Evolutionary conservation across 2,888 invertebrate species (phyloP), one percentile per base, ranked within the genome.

Genomic region (Tillus elongatus): DNA sequence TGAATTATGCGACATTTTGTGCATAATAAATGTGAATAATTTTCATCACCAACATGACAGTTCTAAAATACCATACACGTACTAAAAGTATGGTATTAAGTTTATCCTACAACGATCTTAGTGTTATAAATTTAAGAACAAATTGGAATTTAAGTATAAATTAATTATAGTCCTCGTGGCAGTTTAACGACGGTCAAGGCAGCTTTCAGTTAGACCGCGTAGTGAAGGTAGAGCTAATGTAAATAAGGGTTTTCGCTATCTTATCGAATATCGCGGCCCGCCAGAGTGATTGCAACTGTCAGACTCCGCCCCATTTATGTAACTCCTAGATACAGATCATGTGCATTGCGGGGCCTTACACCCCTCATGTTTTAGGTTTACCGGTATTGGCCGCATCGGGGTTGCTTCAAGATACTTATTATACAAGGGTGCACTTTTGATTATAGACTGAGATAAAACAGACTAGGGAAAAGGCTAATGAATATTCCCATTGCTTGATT

Each of bases 291-390:
- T 43, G 46, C 46, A 41, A 46, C 48, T 43, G 50, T 46, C 49
- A 46, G 45, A 49, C 54, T 44, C 50, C 55, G 47, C 55, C 55
- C 52, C 51, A 53, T 54, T 54, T 52, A 47, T 56, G 55, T 54
- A 51, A 49, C 45, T 31, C 13, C 13, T 15, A 42, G 49, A 50
- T 50, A 46, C 38, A 35, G 42, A 50, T 49, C 48, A 36, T 26
- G 36, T 29, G 35, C 32, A 32, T 34, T 39, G 36, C 26, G 13
- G 37, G 36, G 39, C 40, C 31, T 8, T 15, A 13, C 13, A 8
- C 13, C 13, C n/a, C 9, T 2, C 3, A 19, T n/a, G 24, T 19
- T 19, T n/a, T 8, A 6, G 6, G 24, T n/a, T n/a, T 6, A 19
- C n/a, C 24, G 24, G 24, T n/a, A 19, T 19, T 19, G 24, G 24